Conservation (phyloP, 2,888 invertebrate species). For the Drosophila prolongata region DNA sequence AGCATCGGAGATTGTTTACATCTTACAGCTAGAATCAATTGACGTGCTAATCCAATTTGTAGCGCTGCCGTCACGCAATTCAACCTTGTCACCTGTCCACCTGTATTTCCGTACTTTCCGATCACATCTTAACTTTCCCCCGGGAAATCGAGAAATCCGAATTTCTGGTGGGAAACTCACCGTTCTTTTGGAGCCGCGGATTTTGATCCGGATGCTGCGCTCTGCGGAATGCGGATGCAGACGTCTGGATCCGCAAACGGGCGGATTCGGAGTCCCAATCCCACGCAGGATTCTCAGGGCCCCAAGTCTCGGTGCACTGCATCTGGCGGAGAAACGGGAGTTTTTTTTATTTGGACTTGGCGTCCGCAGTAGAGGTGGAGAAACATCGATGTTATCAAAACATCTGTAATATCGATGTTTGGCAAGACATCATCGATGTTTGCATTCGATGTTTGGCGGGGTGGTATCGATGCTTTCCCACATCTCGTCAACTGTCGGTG, state of each 20-base stretch:
- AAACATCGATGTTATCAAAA: background rate
- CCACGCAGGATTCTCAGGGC: slow-evolving; percentile 20
- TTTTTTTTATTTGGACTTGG: background rate
- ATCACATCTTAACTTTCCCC: background rate
- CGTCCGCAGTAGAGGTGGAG: slow-evolving; percentile 2
- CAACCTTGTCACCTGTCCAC: slow-evolving; percentile 6
- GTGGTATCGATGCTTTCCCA: too few species aligned
- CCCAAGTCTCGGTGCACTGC: slow-evolving; percentile 3
- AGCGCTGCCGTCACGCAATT: slow-evolving; percentile 30
- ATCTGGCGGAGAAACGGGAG: slow-evolving; percentile 2
- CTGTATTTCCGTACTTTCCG: slow-evolving; percentile 1
- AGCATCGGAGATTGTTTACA: slow-evolving; percentile 30
- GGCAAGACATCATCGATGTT: background rate
- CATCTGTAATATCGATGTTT: background rate
- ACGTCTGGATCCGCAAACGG: slow-evolving; percentile 1
- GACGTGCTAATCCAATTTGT: slow-evolving; percentile 37
- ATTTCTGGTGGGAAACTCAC: slow-evolving; percentile 21
- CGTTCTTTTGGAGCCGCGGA: background rate
- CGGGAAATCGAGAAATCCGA: background rate
- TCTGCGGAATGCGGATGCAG: slow-evolving; percentile 3
- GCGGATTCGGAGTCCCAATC: slow-evolving; percentile 16
- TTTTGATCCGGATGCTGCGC: slow-evolving; percentile 9
- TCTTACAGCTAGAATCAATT: slow-evolving; percentile 18
- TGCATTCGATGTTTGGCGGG: too few species aligned
- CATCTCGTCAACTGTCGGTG: too few species aligned